Conservation (phyloP, 2,888 invertebrate species). For the Agrypnus murinus region DNA sequence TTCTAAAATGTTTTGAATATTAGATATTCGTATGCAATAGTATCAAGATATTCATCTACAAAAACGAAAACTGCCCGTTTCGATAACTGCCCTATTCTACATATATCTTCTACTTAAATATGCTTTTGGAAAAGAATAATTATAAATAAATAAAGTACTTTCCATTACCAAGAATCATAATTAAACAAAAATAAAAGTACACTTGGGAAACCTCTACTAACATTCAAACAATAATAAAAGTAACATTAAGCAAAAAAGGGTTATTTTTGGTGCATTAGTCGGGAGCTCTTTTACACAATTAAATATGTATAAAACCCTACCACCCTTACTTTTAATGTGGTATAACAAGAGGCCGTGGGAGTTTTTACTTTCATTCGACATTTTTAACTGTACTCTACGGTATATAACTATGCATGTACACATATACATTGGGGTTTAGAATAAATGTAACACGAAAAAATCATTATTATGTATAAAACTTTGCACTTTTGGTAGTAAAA, state of each 20-base stretch:
- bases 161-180: conserved; percentile 26
- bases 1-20: too few species aligned
- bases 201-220: conserved; percentile 30
- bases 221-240: conserved; percentile 46
- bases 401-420: conserved; percentile 2
- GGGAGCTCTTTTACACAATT: conserved; percentile 44
- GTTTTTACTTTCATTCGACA: not conserved
- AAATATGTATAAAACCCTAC: conserved; percentile 45
- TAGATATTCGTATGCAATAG: too few species aligned
- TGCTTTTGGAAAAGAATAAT: too few species aligned
- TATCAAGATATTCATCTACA: too few species aligned
- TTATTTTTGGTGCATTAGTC: conserved; percentile 44
- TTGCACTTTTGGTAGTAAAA: conserved; percentile 30
- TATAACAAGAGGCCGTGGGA: conserved; percentile 13
- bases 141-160: too few species aligned
- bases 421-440: not conserved
- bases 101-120: too few species aligned
- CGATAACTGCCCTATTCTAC: too few species aligned
- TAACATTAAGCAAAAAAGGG: conserved; percentile 41
- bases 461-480: conserved; percentile 21
- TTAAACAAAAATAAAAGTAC: not conserved
- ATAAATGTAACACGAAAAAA: conserved; percentile 8
- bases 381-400: conserved; percentile 4
- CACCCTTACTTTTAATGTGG: conserved; percentile 34
- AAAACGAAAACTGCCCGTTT: too few species aligned